Conservation (phyloP, 2,113 vertebrate genomes). For the Boulengeromyrus knoepffleri region DNA sequence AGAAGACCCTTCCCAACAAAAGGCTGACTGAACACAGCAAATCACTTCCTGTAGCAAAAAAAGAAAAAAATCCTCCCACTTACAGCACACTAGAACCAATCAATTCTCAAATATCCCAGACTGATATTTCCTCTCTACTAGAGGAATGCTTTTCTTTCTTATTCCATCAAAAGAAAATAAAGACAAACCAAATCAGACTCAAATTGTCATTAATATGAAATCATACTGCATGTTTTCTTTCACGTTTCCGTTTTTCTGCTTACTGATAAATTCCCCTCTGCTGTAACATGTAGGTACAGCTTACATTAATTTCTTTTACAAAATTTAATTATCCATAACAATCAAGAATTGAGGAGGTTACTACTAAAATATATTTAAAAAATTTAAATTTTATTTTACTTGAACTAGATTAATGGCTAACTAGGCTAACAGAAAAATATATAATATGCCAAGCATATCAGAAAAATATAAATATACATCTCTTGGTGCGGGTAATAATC, state of each 20-base stretch:
- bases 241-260: background rate
- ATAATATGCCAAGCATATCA: constrained; percentile 9
- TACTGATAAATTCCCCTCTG: constrained; percentile 2
- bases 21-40: constrained; percentile 97
- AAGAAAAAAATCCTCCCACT: constrained; percentile 76
- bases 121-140: constrained; percentile 62
- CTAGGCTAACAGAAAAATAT: background rate
- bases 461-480: constrained; percentile 9
- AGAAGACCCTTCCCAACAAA: constrained; percentile 99
- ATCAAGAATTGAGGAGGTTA: background rate
- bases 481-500: background rate
- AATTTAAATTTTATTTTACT: background rate
- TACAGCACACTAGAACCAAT: constrained; percentile 88
- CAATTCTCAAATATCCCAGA: constrained; percentile 80
- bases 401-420: background rate
- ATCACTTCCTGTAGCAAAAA: constrained; percentile 94
- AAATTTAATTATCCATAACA: background rate
- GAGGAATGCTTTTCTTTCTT: constrained; percentile 39
- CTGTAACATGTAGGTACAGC: constrained; percentile 10
- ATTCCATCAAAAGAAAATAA: constrained; percentile 44
- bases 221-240: constrained; percentile 11
- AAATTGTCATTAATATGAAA: constrained; percentile 24
- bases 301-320: constrained; percentile 11
- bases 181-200: constrained; percentile 35
- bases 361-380: background rate